Evolutionary conservation across 1,140 invertebrate genomes (phyloP).

Genomic region (Cecropterus lyciades): DNA sequence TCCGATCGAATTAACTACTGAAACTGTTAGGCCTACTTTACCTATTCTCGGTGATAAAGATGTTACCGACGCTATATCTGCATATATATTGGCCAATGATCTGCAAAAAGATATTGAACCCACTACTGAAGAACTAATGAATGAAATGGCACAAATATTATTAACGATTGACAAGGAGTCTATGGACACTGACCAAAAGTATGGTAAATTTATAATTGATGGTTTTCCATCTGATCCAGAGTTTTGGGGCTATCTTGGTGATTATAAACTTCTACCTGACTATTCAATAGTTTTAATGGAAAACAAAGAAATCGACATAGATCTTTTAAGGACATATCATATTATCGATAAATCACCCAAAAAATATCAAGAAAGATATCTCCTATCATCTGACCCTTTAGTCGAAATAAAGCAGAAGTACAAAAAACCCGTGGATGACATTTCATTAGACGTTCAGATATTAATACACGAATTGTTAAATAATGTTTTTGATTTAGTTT

Average conservation of each 20-base stretch:
- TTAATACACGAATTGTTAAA: conserved; percentile 49
- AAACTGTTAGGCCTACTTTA: conserved; percentile 54
- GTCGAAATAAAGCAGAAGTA: conserved; percentile 57
- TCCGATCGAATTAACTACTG: conserved; percentile 50
- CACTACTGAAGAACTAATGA: conserved; percentile 63
- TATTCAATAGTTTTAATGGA: conserved; percentile 82
- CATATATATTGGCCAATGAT: conserved; percentile 66
- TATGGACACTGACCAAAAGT: conserved; percentile 51
- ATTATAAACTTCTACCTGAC: conserved; percentile 79
- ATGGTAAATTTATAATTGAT: conserved; percentile 85
- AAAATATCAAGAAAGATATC: conserved; percentile 59
- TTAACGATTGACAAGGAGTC: conserved; percentile 62
- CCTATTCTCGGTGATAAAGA: conserved; percentile 67
- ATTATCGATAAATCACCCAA: conserved; percentile 57
- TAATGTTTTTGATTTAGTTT: conserved; percentile 37
- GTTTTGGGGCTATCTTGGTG: conserved; percentile 73
- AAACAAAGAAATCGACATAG: conserved; percentile 72
- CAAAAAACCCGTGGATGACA: conserved; percentile 36
- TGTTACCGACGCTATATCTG: conserved; percentile 62
- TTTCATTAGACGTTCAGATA: conserved; percentile 45
- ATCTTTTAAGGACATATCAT: conserved; percentile 65
- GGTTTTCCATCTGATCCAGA: conserved; percentile 81
- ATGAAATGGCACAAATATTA: conserved; percentile 70
- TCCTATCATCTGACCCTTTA: conserved; percentile 58
- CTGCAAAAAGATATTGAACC: conserved; percentile 69